Base-by-base conservation (phyloP, 2,797 vertebrate species). In the Enteromius argenteus region DNA sequence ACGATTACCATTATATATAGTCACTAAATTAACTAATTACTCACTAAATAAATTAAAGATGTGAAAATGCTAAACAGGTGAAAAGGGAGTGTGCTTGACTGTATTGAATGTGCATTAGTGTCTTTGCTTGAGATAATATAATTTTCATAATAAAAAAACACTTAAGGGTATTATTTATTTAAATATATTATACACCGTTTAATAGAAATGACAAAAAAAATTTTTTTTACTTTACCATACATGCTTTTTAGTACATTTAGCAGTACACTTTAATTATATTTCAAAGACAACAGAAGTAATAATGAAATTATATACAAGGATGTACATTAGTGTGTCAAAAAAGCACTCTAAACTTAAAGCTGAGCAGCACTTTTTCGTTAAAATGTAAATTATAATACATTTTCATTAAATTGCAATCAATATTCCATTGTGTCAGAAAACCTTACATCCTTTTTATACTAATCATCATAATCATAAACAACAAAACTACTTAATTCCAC, bases 21-120 rank as follows among this genome's bases (percentile, higher is more conserved):
- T 14, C 49, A 53, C 72, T 68, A 19, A 68, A 68, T 68, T 9
- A 68, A 39, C 35, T 68, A 39, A 74, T 13, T 73, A 73, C 2
- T 44, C 39, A 44, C 2, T 27, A 44, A 15, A 23, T 27, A 23
- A 39, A 71, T 17, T 27, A 27, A 44, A 46, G 68, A 5, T n/a
- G 19, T n/a, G 37, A 69, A 11, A 0, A 23, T 23, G 4, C 35
- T 68, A 3, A 9, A 39, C 27, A 8, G 6, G 19, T 11, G 4
- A 39, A n/a, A 39, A n/a, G 9, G 17, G 4, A 35, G 30, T 66
- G 7, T 15, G 35, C 9, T 68, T 68, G 21, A 21, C 39, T 58
- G 3, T 58, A 23, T 23, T 23, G 56, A 58, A 58, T 58, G n/a
- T 56, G 53, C 21, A 56, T 56, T 56, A 58, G n/a, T 23, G n/a